Percentiles rank a stretch among this genome's conserved stretches.
Conservation (phyloP, 2,113 vertebrate genomes). For the Cisticola juncidis region DNA sequence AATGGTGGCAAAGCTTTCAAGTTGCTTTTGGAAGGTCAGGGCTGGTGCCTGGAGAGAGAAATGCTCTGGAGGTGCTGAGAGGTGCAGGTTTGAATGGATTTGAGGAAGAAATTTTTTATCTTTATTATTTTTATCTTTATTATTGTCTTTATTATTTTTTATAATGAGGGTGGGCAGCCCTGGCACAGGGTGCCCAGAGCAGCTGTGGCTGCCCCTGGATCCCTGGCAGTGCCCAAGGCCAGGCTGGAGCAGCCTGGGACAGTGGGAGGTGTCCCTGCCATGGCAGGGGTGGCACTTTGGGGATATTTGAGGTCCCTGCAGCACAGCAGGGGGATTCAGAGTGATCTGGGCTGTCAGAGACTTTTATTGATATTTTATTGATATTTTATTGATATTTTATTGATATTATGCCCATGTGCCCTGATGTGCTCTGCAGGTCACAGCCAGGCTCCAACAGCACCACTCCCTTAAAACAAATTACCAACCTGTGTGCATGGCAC, state of each 20-base stretch:
- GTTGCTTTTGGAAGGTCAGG: not conserved
- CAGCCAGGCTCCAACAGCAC: not conserved
- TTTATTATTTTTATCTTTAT: no score
- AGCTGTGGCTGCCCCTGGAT: not conserved
- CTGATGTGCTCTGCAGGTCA: no score
- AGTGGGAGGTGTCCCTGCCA: not conserved
- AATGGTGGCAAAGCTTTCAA: not conserved
- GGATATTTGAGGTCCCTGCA: rapidly evolving
- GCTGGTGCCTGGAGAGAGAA: not conserved
- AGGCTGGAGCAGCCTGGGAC: not conserved
- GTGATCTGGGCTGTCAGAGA: not conserved
- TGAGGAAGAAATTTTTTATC: not conserved
- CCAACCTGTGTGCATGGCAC: not conserved
- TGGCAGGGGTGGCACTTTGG: not conserved
- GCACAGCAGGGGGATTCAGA: not conserved
- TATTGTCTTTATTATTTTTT: no score
- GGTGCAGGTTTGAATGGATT: not conserved
- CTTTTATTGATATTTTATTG: no score
- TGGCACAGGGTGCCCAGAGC: not conserved
- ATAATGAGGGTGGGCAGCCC: rapidly evolving
- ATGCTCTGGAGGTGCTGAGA: not conserved
- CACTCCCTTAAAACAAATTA: not conserved
- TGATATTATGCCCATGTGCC: no score
- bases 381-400: no score
- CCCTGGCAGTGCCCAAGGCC: not conserved